Conservation (phyloP, 1,140 invertebrate species). For the Caerostris extrusa region DNA sequence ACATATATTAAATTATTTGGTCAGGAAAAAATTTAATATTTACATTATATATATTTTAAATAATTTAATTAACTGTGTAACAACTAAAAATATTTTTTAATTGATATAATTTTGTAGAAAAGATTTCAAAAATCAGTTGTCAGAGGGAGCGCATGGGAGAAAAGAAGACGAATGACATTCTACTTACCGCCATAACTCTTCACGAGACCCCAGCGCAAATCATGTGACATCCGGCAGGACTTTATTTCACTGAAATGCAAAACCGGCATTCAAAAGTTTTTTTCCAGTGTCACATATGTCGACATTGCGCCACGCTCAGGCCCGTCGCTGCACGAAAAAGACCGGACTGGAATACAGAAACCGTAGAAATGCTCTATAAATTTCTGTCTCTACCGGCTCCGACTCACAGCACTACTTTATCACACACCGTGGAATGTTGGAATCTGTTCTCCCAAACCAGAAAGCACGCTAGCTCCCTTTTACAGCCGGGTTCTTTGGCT, state of each 20-base stretch:
- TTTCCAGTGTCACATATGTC: conserved; percentile 22
- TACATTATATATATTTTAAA: too few species aligned
- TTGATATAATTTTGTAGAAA: too few species aligned
- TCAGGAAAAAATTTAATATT: too few species aligned
- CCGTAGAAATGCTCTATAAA: not conserved
- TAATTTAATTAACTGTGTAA: too few species aligned
- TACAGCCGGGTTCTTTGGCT: conserved; percentile 14
- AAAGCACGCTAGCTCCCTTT: conserved; percentile 59
- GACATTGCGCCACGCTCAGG: not conserved
- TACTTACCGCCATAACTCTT: conserved; percentile 40
- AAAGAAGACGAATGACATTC: not conserved
- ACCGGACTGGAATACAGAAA: not conserved
- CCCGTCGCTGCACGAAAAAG: not conserved
- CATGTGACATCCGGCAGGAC: not conserved
- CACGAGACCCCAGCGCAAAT: not conserved
- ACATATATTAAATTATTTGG: too few species aligned
- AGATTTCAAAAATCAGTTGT: not conserved
- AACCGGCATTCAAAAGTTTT: not conserved
- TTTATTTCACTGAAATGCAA: not conserved
- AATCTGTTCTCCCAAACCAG: conserved; percentile 40
- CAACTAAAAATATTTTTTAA: too few species aligned
- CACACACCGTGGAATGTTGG: conserved; percentile 48
- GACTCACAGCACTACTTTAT: not conserved
- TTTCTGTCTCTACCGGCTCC: not conserved
- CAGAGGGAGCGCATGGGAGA: not conserved